A percentile compares a stretch with the other conserved stretches of the same genome.
phyloP scores from a whole-genome alignment of 1,140 invertebrate species.

The Drosophila bipectinata region DNA sequence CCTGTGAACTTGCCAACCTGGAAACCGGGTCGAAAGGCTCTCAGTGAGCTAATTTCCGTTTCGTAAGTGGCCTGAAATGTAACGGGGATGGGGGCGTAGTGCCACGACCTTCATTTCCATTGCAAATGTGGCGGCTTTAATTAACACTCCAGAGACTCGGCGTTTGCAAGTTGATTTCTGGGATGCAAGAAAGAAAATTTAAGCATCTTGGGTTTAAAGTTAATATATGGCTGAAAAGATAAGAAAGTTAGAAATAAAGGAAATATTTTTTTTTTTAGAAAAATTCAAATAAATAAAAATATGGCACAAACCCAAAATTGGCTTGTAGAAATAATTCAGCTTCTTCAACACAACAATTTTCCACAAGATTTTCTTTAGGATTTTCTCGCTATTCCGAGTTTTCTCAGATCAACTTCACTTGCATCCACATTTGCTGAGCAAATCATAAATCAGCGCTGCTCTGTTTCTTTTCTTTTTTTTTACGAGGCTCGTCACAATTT shows the following conservation, averaged over 20 bases:
- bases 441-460: slow-evolving; percentile 13
- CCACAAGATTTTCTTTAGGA: background rate
- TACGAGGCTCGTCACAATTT: slow-evolving; percentile 29
- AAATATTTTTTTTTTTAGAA: too few species aligned
- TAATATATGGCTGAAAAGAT: too few species aligned
- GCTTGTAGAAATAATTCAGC: background rate
- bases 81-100: background rate
- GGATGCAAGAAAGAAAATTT: background rate
- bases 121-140: slow-evolving; percentile 52
- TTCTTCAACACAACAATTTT: background rate
- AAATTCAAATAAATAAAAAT: background rate
- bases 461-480: slow-evolving; percentile 2
- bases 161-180: background rate
- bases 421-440: background rate
- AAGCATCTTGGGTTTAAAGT: background rate
- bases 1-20: background rate
- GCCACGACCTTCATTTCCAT: slow-evolving; percentile 44
- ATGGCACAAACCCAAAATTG: too few species aligned
- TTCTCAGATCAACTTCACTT: background rate
- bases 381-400: background rate
- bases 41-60: slow-evolving; percentile 69
- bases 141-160: slow-evolving; percentile 36
- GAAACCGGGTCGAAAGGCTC: slow-evolving; percentile 28
- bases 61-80: slow-evolving; percentile 29
- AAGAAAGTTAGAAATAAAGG: too few species aligned